Evolutionary conservation across 2,888 invertebrate species (phyloP).

Genomic region (Copidosoma aretas): DNA sequence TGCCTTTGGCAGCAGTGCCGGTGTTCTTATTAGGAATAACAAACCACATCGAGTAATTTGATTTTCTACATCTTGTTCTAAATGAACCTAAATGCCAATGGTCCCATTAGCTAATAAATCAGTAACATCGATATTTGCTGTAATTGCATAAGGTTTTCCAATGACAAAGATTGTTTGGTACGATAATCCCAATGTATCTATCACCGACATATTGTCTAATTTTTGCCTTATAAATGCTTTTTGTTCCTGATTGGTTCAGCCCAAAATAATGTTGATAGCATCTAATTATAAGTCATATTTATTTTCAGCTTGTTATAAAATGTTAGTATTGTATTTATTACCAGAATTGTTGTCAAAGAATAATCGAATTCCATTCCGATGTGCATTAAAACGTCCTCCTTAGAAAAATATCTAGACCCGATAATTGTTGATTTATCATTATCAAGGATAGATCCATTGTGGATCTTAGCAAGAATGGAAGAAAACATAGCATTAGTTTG

Average conservation of each 20-base stretch:
- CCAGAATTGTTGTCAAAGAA: slow-evolving; percentile 48
- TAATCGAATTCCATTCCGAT: slow-evolving; percentile 46
- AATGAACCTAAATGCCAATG: slow-evolving; percentile 45
- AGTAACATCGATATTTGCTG: slow-evolving; percentile 51
- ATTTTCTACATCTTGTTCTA: slow-evolving; percentile 41
- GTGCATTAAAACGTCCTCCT: slow-evolving; percentile 44
- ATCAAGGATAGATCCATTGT: slow-evolving; percentile 45
- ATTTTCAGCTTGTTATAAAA: slow-evolving; percentile 42
- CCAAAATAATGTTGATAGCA: slow-evolving; percentile 42
- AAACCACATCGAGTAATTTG: slow-evolving; percentile 29
- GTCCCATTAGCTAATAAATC: slow-evolving; percentile 54
- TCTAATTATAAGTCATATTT: slow-evolving; percentile 41
- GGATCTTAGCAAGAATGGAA: slow-evolving; percentile 51
- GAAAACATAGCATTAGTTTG: slow-evolving; percentile 54
- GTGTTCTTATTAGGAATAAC: slow-evolving; percentile 23
- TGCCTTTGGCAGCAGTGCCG: slow-evolving; percentile 27
- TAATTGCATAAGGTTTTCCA: slow-evolving; percentile 45
- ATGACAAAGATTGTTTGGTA: slow-evolving; percentile 44
- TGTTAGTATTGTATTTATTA: too few species aligned
- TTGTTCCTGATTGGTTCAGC: slow-evolving; percentile 34
- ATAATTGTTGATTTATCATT: slow-evolving; percentile 44
- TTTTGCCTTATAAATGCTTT: slow-evolving; percentile 29
- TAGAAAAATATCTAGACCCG: slow-evolving; percentile 47
- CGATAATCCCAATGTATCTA: slow-evolving; percentile 50
- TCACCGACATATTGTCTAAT: slow-evolving; percentile 44